Evolutionary conservation across 2,888 invertebrate species (phyloP).

Genomic region (Plagodis dolabraria): DNA sequence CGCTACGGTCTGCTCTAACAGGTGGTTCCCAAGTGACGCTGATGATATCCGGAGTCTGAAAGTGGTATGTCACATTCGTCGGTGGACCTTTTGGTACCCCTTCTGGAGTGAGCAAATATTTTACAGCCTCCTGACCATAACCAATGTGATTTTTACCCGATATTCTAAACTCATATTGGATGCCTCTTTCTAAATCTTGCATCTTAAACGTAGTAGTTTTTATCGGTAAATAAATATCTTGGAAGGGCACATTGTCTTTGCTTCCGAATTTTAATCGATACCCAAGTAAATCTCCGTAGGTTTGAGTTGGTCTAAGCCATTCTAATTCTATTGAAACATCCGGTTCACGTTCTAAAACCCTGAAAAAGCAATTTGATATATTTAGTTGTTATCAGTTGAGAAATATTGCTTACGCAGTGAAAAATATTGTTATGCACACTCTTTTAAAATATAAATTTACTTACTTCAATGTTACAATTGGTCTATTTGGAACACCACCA

Average conservation of each 20-base stretch:
- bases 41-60: constrained; percentile 96
- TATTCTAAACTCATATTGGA: constrained; percentile 98
- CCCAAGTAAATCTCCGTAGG: constrained; percentile 94
- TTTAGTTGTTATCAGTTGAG: constrained; percentile 14
- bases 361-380: constrained; percentile 56
- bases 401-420: not conserved
- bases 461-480: constrained; percentile 92
- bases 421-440: not conserved
- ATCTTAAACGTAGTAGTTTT: constrained; percentile 89
- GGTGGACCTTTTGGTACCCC: constrained; percentile 96
- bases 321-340: constrained; percentile 95
- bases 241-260: constrained; percentile 89
- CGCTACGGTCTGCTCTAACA: constrained; percentile 94
- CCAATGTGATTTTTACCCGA: constrained; percentile 98
- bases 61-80: constrained; percentile 92
- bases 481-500: constrained; percentile 95
- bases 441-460: constrained; percentile 40
- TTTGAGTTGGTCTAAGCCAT: constrained; percentile 95
- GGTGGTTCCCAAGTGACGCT: constrained; percentile 96
- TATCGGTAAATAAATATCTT: constrained; percentile 89
- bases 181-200: constrained; percentile 94
- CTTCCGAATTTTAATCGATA: constrained; percentile 95
- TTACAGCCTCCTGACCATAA: constrained; percentile 96
- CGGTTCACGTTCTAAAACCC: constrained; percentile 93
- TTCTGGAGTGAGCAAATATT: constrained; percentile 96